Base-by-base conservation (phyloP, 2,113 vertebrate genomes). In the Ceyx melanurus region DNA sequence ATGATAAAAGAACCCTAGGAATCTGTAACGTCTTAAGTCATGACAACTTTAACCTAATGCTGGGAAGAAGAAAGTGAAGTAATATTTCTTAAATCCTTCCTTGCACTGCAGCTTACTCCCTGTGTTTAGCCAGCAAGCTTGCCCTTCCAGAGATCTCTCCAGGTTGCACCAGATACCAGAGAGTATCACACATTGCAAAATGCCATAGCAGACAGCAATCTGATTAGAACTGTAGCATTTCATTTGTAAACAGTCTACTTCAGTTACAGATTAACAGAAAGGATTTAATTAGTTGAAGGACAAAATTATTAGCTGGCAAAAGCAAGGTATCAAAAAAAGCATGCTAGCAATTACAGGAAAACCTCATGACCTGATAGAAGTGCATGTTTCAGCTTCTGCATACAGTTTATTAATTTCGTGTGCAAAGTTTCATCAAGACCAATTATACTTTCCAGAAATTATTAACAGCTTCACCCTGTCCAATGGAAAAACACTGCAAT, bases 261-360 rank as follows among this genome's bases (percentile, higher is more conserved):
- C 62, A 82, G 95, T 95, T 95, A 94, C 89, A 96, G 83, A 92
- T 95, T 95, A 96, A 96, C 93, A 93, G 86, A 71, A 92, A 79
- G 22, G 40, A 83, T 90, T 94, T 83, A 31, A 82, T 79, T 79
- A 84, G 51, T 62, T 79, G n/a, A 86, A 92, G 70, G 77, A 90
- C 61, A 88, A 95, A 90, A 86, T 67, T 42, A 82, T 53, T 57
- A 76, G 57, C 62, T 78, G 28, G 68, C 43, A 86, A 88, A 93
- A 83, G 46, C 37, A 58, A 77, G 17, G 21, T 81, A 90, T 40
- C 8, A n/a, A 88, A 82, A 82, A 79, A 87, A 33, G 8, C 15
- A 53, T 62, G 21, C 33, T 80, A 42, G 28, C 86, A 82, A 62
- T 75, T 33, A 86, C 8, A 82, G 48, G 25, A 73, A 84, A 82